phyloP scores from a whole-genome alignment of 2,113 vertebrate species.

The Brachypteracias leptosomus region DNA sequence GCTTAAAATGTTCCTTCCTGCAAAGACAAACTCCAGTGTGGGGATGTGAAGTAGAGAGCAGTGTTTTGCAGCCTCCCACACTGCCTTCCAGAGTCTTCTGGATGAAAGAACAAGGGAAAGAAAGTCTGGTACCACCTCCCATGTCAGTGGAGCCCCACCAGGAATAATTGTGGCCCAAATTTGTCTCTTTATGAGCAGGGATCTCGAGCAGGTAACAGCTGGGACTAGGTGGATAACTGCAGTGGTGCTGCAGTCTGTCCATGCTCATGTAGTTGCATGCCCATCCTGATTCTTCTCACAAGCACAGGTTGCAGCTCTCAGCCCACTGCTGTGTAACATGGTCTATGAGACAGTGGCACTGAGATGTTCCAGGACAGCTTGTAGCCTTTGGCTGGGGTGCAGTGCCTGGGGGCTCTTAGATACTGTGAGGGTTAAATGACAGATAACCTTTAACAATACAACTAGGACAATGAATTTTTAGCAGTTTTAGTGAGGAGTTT shows the following conservation, averaged over 20 bases:
- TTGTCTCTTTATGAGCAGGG: background rate
- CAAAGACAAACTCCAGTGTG: slow-evolving; percentile 11
- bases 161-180: background rate
- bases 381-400: background rate
- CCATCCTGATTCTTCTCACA: background rate
- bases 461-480: background rate
- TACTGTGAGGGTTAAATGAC: background rate
- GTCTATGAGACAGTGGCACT: background rate
- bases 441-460: background rate
- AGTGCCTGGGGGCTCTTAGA: background rate
- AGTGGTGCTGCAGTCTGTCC: background rate
- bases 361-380: background rate
- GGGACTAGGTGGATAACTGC: background rate
- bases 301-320: background rate
- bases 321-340: background rate
- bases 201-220: slow-evolving; percentile 1
- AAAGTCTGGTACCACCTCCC: background rate
- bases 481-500: background rate
- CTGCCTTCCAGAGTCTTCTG: slow-evolving; percentile 49
- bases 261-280: background rate
- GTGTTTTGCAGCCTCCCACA: slow-evolving; percentile 14
- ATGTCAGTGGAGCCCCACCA: background rate
- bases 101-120: slow-evolving; percentile 15
- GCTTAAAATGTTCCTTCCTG: slow-evolving; percentile 44
- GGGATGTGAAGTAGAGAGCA: slow-evolving; percentile 25